Conservation (phyloP, 2,888 invertebrate genomes). For the Diadegma fenestrale region DNA sequence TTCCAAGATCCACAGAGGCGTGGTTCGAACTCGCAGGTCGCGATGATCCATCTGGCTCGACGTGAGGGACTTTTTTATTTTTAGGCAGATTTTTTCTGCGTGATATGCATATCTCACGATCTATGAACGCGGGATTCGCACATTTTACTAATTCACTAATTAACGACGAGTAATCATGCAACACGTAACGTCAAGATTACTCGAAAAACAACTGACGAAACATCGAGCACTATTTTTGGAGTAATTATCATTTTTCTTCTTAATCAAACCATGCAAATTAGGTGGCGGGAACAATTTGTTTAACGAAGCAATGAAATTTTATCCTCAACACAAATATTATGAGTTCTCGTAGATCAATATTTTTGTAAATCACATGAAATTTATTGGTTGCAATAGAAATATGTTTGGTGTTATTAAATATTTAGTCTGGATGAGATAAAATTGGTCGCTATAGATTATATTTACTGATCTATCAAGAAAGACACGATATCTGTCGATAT, state of each 20-base stretch:
- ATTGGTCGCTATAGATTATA: constrained; percentile 1
- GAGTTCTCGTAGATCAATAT: background rate
- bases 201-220: background rate
- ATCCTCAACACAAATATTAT: constrained; percentile 14
- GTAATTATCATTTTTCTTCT: background rate
- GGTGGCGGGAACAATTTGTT: background rate
- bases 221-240: background rate
- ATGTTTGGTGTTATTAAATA: constrained; percentile 26
- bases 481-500: background rate
- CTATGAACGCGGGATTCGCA: background rate
- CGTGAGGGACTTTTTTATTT: background rate
- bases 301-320: background rate
- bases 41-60: constrained; percentile 44
- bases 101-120: background rate
- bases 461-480: constrained; percentile 9
- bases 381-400: constrained; percentile 28
- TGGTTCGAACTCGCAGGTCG: constrained; percentile 48
- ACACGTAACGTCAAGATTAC: constrained; percentile 30
- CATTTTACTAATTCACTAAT: constrained; percentile 50
- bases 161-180: constrained; percentile 59
- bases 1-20: constrained; percentile 46
- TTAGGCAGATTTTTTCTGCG: background rate
- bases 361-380: constrained; percentile 26
- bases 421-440: constrained; percentile 37
- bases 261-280: background rate